Conservation (phyloP, 2,888 invertebrate species). For the Papilio protenor region DNA sequence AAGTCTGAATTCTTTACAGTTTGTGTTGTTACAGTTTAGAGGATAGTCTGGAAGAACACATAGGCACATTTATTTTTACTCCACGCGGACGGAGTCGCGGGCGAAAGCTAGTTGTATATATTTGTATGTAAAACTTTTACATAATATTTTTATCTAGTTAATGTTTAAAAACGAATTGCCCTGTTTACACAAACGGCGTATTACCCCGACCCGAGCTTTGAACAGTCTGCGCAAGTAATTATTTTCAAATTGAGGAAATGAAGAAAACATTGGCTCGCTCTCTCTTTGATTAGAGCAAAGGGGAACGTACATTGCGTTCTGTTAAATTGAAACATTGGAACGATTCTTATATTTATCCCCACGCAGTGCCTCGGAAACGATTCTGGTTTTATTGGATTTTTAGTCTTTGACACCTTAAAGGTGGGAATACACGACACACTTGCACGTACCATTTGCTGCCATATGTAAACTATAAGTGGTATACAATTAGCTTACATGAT, state of each 20-base stretch:
- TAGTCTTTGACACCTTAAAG: not conserved
- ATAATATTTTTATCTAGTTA: not conserved
- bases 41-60: no score
- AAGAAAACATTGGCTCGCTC: slow-evolving; percentile 23
- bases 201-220: slow-evolving; percentile 3
- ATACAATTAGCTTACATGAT: no score
- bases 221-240: slow-evolving; percentile 27
- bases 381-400: not conserved
- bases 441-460: no score
- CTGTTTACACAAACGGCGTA: not conserved
- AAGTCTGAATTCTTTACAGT: not conserved
- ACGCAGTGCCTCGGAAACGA: not conserved
- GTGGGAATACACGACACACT: not conserved
- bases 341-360: not conserved
- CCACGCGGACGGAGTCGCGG: no score
- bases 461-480: no score
- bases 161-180: not conserved
- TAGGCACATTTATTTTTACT: no score
- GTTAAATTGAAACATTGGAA: slow-evolving; percentile 8
- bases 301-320: not conserved
- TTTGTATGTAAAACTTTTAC: no score
- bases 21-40: not conserved
- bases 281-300: slow-evolving; percentile 13
- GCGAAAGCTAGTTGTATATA: no score
- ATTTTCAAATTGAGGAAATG: slow-evolving; percentile 32